Conservation (phyloP, 2,888 invertebrate species). For the Ctena decussata region DNA sequence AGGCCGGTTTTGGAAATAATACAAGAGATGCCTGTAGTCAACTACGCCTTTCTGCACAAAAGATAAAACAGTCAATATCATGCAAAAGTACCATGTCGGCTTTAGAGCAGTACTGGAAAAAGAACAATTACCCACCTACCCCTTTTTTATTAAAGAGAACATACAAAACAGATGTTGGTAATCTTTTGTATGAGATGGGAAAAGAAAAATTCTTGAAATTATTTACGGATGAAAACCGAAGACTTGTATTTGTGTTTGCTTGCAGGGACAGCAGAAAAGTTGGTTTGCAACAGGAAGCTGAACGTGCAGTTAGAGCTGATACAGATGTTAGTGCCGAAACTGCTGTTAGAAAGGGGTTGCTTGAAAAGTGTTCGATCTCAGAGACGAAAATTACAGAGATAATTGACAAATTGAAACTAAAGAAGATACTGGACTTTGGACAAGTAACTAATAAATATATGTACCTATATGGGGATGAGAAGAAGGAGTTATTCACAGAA, state of each 20-base stretch:
- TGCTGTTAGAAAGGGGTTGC: neutral
- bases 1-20: neutral
- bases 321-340: neutral
- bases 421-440: neutral
- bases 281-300: neutral
- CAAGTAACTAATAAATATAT: neutral
- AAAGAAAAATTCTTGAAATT: neutral
- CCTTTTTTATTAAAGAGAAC: neutral
- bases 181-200: neutral
- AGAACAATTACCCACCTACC: neutral
- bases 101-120: neutral
- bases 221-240: neutral
- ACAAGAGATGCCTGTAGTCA: neutral
- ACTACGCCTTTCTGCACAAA: neutral
- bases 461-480: neutral
- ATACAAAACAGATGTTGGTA: neutral
- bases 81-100: neutral
- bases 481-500: neutral
- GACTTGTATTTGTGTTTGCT: neutral
- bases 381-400: neutral
- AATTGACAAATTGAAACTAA: neutral
- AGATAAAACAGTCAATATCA: neutral
- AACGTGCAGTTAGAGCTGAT: neutral
- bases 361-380: neutral
- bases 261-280: neutral